A percentile compares a stretch with the other conserved stretches of the same genome.
phyloP scores from a whole-genome alignment of 2,797 vertebrate genomes.

The Arnoldichthys spilopterus region DNA sequence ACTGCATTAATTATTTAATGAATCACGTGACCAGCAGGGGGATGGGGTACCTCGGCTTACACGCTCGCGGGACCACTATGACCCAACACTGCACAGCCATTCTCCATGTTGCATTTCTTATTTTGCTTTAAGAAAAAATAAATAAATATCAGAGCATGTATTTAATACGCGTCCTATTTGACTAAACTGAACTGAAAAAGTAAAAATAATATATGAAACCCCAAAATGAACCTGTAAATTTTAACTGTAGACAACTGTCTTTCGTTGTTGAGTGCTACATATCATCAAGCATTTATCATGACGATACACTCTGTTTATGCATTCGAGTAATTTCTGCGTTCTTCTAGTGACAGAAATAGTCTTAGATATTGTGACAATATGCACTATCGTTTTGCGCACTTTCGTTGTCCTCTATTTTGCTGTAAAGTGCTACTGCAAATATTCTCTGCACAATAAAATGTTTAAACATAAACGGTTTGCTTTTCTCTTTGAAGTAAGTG shows the following conservation, averaged over 20 bases:
- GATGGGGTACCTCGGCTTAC: slow-evolving; percentile 83
- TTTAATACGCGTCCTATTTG: background rate
- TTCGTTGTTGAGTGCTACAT: slow-evolving; percentile 1
- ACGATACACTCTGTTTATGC: background rate
- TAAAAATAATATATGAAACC: slow-evolving; percentile 5
- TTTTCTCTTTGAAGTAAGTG: slow-evolving; percentile 40
- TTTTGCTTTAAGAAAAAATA: slow-evolving; percentile 35
- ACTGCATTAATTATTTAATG: slow-evolving; percentile 99
- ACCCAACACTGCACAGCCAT: slow-evolving; percentile 80
- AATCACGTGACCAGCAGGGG: slow-evolving; percentile 90
- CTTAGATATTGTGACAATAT: background rate
- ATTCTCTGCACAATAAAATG: slow-evolving; percentile 33
- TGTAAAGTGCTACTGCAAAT: background rate
- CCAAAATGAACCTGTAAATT: background rate
- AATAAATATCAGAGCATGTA: slow-evolving; percentile 15
- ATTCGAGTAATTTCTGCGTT: background rate
- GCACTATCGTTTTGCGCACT: background rate
- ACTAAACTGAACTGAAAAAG: slow-evolving; percentile 26
- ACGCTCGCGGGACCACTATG: slow-evolving; percentile 86
- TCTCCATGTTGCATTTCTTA: slow-evolving; percentile 51
- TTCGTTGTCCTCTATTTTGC: background rate
- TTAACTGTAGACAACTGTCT: background rate
- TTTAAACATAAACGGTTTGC: slow-evolving; percentile 16
- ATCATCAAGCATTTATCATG: background rate
- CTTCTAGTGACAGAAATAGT: background rate